Evolutionary conservation across 2,888 invertebrate species (phyloP).

Genomic region (Caenorhabditis sp.): DNA sequence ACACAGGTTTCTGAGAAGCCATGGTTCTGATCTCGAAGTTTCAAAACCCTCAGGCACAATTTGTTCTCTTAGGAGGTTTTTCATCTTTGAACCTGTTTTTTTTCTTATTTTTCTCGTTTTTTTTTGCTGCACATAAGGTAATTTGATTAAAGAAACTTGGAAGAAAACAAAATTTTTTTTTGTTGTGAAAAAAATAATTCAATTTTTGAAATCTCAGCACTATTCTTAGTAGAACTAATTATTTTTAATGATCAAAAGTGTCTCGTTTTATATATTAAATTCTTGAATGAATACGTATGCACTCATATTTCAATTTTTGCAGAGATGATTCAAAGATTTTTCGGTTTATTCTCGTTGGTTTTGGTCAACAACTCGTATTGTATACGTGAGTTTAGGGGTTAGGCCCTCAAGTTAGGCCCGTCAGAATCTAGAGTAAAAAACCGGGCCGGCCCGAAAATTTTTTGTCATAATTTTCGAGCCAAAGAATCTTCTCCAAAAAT

Average conservation of each 20-base stretch:
- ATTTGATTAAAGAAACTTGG: not conserved
- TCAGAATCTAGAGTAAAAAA: too few relatives aligned
- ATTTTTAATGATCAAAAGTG: not conserved
- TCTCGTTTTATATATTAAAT: not conserved
- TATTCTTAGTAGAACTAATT: not conserved
- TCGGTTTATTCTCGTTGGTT: conserved; percentile 17
- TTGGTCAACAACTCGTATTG: conserved; percentile 25
- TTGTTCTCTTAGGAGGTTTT: not conserved
- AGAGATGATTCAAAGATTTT: conserved; percentile 25
- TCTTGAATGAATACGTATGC: too few relatives aligned
- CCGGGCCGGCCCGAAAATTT: too few relatives aligned
- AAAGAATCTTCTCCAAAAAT: too few relatives aligned
- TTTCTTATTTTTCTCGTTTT: not conserved
- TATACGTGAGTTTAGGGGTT: conserved; percentile 24
- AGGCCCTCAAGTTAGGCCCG: not conserved
- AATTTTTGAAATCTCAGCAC: not conserved
- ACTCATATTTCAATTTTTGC: conserved; percentile 4
- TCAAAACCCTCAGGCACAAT: not conserved
- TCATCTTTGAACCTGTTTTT: not conserved
- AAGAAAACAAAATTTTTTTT: not conserved
- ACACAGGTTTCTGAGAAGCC: too few relatives aligned
- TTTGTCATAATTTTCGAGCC: too few relatives aligned
- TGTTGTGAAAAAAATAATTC: not conserved
- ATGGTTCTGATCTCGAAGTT: too few relatives aligned
- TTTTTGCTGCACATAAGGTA: not conserved